Evolutionary conservation across 1,140 invertebrate genomes (phyloP), one percentile per base, ranked within the genome.

Genomic region (Centruroides sculpturatus): DNA sequence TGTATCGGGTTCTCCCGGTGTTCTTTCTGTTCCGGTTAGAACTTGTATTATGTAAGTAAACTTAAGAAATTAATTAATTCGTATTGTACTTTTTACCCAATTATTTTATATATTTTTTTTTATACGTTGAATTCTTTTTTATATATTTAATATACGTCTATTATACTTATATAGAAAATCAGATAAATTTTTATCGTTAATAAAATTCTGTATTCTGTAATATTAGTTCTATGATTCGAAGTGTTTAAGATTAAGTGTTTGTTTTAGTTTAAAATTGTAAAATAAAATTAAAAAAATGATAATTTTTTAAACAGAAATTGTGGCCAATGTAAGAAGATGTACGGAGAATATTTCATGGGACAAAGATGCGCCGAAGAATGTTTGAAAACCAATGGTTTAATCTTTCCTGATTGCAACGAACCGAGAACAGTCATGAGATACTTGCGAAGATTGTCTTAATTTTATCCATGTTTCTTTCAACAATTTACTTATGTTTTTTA

Each of bases 301-400:
- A 49, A 3, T 34, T 34, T 57, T 34, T 57, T 35, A 64, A 61
- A 1, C 61, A 75, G 74, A 56, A 77, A 77, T 64, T 77, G 76
- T 61, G 76, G 73, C 0, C 75, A 77, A 59, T 77, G 76, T 61
- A 76, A 77, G 64, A 69, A 73, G 66, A 75, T 77, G 70, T 76
- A 73, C 59, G 76, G 75, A 0, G 72, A 74, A 48, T 77, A 75
- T 63, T 77, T 77, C 67, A 68, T 75, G 36, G 76, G 75, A 0
- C 69, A 73, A 56, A 67, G 71, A 4, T 77, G 76, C 66, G 76
- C 74, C 8, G 72, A 76, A 58, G 68, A 66, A 36, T 77, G 76
- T 66, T 61, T 77, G 48, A 61, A 62, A 13, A 70, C 71, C 34
- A 67, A 68, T 50, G 75, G 75, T 6, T 59, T 68, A 12, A 69